Percentiles rank a stretch among this genome's conserved stretches.
Conservation (phyloP, 2,888 invertebrate species). For the Aquatica leii region DNA sequence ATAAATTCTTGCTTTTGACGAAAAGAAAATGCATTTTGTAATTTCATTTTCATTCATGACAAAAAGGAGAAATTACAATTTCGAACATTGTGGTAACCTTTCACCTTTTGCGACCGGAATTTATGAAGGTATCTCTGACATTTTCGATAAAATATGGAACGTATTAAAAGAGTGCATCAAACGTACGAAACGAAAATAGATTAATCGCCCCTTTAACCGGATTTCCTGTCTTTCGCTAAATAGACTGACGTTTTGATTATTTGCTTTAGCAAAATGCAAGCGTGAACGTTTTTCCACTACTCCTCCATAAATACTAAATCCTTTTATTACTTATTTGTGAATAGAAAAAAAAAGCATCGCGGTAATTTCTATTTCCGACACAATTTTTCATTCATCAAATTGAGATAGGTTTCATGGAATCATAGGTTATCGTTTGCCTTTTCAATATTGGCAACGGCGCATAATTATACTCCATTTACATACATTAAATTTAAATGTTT, state of each 20-base stretch:
- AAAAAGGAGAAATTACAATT: too few relatives aligned
- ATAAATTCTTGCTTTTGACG: background rate
- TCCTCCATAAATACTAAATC: background rate
- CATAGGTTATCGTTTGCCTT: background rate
- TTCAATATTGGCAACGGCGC: background rate
- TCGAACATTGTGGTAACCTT: constrained; percentile 10
- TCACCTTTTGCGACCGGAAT: constrained; percentile 12
- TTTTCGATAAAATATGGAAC: background rate
- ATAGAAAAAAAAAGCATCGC: background rate
- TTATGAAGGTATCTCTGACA: background rate
- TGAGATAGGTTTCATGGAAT: background rate
- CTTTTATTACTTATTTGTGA: background rate
- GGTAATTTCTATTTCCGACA: constrained; percentile 1
- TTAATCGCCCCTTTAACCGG: constrained; percentile 32
- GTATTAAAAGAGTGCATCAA: background rate
- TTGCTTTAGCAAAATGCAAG: constrained; percentile 12
- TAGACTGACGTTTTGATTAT: constrained; percentile 23
- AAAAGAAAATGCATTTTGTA: too few relatives aligned
- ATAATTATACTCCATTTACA: background rate
- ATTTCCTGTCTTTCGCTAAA: constrained; percentile 35
- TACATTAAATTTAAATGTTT: background rate
- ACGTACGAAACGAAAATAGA: constrained; percentile 27
- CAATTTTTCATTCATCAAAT: constrained; percentile 7
- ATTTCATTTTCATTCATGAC: too few relatives aligned
- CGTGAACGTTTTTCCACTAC: background rate